Conservation (phyloP, 2,113 vertebrate genomes). For the Taurulus bubalis region DNA sequence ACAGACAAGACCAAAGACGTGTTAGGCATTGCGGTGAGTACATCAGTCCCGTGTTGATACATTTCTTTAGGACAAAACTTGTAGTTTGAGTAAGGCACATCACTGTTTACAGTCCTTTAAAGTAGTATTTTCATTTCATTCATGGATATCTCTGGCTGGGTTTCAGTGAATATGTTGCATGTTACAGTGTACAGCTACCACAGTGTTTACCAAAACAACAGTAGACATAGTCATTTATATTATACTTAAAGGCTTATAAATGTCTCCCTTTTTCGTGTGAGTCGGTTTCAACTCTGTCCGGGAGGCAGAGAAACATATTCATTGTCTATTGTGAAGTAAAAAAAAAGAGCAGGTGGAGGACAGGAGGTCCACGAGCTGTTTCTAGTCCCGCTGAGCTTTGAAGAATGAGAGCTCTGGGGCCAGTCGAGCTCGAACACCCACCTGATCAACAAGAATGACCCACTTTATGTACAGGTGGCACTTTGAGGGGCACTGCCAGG, state of each 20-base stretch:
- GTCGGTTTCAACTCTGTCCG: constrained; percentile 59
- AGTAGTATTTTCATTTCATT: constrained; percentile 19
- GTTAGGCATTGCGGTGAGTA: constrained; percentile 75
- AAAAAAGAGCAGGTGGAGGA: constrained; percentile 31
- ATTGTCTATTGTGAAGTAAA: constrained; percentile 17
- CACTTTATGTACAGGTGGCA: constrained; percentile 40
- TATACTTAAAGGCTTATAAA: constrained; percentile 43
- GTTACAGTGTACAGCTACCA: constrained; percentile 66
- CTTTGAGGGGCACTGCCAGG: constrained; percentile 33
- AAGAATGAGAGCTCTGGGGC: constrained; percentile 12
- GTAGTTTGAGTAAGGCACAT: constrained; percentile 68
- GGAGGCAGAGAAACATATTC: constrained; percentile 52
- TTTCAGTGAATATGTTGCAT: constrained; percentile 55
- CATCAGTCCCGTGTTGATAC: constrained; percentile 42
- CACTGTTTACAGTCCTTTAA: constrained; percentile 23
- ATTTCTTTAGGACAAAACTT: constrained; percentile 34
- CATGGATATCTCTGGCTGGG: constrained; percentile 30
- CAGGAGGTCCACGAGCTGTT: constrained; percentile 10
- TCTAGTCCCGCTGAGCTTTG: constrained; percentile 18
- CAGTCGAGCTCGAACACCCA: not conserved
- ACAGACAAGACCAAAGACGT: constrained; percentile 46
- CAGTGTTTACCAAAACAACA: constrained; percentile 47
- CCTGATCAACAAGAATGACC: constrained; percentile 22
- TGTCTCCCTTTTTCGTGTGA: constrained; percentile 76
- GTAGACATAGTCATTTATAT: constrained; percentile 49